phyloP scores from a whole-genome alignment of 1,140 invertebrate genomes.

The Drosophila kanapiae region DNA sequence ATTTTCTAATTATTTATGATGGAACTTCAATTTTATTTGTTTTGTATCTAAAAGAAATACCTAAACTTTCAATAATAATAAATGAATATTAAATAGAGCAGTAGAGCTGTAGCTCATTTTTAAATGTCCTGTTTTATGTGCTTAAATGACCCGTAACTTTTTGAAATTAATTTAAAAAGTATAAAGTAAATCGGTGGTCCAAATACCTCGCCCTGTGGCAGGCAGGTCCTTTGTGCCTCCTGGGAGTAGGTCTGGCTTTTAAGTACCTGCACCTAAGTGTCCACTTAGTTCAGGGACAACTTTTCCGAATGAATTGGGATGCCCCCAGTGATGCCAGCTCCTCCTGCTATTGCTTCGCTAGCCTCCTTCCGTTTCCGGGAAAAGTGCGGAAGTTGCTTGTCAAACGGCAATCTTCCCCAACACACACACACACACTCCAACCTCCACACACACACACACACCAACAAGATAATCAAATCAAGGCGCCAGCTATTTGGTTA shows the following conservation, averaged over 20 bases:
- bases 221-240: slow-evolving; percentile 1
- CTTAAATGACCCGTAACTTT: slow-evolving; percentile 16
- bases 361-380: slow-evolving; percentile 27
- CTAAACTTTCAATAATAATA: no score
- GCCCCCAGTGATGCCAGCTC: slow-evolving; percentile 2
- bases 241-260: slow-evolving; percentile 12
- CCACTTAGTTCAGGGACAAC: slow-evolving; percentile 42
- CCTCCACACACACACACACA: slow-evolving; percentile 9
- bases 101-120: neutral
- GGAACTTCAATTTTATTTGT: no score
- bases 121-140: neutral
- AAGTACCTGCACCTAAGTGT: slow-evolving; percentile 48
- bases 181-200: slow-evolving; percentile 21
- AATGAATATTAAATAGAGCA: no score
- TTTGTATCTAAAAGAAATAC: neutral
- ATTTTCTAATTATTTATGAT: neutral
- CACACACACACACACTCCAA: slow-evolving; percentile 3
- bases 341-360: neutral
- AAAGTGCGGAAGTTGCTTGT: slow-evolving; percentile 74
- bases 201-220: no score
- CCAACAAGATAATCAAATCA: slow-evolving; percentile 80
- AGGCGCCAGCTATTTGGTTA: slow-evolving; percentile 83
- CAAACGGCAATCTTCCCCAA: slow-evolving; percentile 64
- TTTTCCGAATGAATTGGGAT: slow-evolving; percentile 40
- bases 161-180: slow-evolving; percentile 19